These are phyloP conservation scores for Embidobia sp. DNA, from an alignment of 2,888 invertebrate genomes.

Conservation along the genomic window DNA sequence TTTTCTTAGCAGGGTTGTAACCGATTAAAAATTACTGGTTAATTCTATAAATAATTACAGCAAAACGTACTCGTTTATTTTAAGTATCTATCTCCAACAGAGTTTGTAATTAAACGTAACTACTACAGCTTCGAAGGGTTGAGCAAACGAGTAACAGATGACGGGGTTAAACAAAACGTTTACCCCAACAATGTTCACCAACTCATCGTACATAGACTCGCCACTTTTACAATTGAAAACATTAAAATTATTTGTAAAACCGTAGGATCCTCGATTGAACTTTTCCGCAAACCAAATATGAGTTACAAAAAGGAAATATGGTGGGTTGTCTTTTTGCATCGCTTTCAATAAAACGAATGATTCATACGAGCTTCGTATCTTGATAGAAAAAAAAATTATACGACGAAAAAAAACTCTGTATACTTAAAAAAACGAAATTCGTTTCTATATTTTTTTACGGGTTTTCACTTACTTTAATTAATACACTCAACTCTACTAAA, in stretches of 20 bases:
- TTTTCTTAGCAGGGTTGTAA: not conserved
- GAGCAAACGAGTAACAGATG: conserved; percentile 46
- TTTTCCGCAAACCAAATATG: not conserved
- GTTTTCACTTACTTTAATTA: too few relatives aligned
- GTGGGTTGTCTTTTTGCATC: too few relatives aligned
- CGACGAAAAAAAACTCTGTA: too few relatives aligned
- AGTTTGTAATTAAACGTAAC: conserved; percentile 59
- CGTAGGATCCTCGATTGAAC: not conserved
- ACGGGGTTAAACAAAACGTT: conserved; percentile 51
- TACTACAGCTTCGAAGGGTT: conserved; percentile 26
- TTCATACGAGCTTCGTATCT: too few relatives aligned
- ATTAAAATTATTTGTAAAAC: conserved; percentile 33
- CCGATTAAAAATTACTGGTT: not conserved
- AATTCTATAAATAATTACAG: conserved; percentile 40
- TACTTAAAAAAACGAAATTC: too few relatives aligned
- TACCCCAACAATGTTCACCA: conserved; percentile 27
- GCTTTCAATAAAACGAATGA: too few relatives aligned
- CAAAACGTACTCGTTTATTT: conserved; percentile 36
- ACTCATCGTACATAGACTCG: conserved; percentile 28
- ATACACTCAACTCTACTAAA: too few relatives aligned
- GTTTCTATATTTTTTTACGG: too few relatives aligned
- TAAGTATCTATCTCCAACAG: conserved; percentile 42
- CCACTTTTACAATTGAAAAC: conserved; percentile 21
- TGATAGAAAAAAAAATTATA: too few relatives aligned
- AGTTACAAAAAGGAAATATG: too few relatives aligned